Evolutionary conservation across 2,888 invertebrate genomes (phyloP).

Genomic region (Lasius fuliginosus): DNA sequence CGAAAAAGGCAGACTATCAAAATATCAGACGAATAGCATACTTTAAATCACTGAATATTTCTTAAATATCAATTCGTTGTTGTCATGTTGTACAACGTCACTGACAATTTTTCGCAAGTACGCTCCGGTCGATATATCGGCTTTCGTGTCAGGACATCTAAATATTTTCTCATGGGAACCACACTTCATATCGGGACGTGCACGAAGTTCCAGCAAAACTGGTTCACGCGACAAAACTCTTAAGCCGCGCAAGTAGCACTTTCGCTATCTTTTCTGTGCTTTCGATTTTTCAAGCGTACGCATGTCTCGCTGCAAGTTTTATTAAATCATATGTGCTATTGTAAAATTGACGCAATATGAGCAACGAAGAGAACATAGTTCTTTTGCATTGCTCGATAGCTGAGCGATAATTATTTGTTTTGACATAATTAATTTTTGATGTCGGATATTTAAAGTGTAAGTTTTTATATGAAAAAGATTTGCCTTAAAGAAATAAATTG

Average conservation of each 20-base stretch:
- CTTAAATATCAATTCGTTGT: constrained; percentile 14
- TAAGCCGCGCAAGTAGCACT: constrained; percentile 40
- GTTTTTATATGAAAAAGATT: background rate
- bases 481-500: background rate
- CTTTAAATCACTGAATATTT: background rate
- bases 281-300: background rate
- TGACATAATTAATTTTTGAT: background rate
- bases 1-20: background rate
- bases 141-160: constrained; percentile 59
- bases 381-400: background rate
- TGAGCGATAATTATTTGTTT: background rate
- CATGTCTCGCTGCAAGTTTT: background rate
- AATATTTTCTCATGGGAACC: constrained; percentile 60
- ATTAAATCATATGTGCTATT: background rate
- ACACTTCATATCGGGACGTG: constrained; percentile 61
- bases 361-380: background rate
- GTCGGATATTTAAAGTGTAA: background rate
- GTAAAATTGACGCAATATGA: background rate
- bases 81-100: constrained; percentile 12
- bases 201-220: constrained; percentile 59
- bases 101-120: constrained; percentile 11
- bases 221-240: constrained; percentile 52
- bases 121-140: constrained; percentile 46
- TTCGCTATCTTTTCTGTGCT: constrained; percentile 48
- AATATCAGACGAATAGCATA: background rate